phyloP scores from a whole-genome alignment of 2,113 vertebrate species.

The Sander lucioperca region DNA sequence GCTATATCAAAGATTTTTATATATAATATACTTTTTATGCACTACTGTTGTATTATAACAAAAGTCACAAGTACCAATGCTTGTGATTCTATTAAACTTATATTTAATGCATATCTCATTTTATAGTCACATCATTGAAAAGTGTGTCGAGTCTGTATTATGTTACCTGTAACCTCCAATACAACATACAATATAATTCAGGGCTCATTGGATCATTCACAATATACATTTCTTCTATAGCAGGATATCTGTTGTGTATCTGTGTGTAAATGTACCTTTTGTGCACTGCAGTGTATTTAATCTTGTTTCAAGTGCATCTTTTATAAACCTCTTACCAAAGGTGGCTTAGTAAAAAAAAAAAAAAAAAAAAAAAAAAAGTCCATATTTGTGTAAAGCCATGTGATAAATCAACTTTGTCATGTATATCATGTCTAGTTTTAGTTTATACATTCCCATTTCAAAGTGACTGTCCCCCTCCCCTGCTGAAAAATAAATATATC shows the following conservation, averaged over 20 bases:
- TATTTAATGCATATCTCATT: conserved; percentile 25
- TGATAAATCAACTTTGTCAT: conserved; percentile 18
- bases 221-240: conserved; percentile 13
- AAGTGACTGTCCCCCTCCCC: neutral
- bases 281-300: conserved; percentile 34
- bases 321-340: conserved; percentile 65
- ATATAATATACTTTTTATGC: conserved; percentile 10
- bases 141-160: conserved; percentile 6
- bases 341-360: conserved; percentile 75
- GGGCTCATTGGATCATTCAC: conserved; percentile 26
- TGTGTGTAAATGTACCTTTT: conserved; percentile 43
- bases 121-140: conserved; percentile 19
- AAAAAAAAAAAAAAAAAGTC: conserved; percentile 15
- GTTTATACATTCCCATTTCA: neutral
- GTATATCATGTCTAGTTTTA: neutral
- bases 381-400: conserved; percentile 35
- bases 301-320: conserved; percentile 56
- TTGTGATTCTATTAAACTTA: conserved; percentile 31
- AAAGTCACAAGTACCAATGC: conserved; percentile 39
- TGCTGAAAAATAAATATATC: neutral
- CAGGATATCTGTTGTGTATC: conserved; percentile 28
- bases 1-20: neutral
- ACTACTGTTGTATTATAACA: conserved; percentile 25
- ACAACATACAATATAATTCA: conserved; percentile 44
- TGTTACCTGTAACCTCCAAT: neutral